Evolutionary conservation across 2,888 invertebrate species (phyloP), one percentile per base, ranked within the genome.

Genomic region (Eristalis intricaria): DNA sequence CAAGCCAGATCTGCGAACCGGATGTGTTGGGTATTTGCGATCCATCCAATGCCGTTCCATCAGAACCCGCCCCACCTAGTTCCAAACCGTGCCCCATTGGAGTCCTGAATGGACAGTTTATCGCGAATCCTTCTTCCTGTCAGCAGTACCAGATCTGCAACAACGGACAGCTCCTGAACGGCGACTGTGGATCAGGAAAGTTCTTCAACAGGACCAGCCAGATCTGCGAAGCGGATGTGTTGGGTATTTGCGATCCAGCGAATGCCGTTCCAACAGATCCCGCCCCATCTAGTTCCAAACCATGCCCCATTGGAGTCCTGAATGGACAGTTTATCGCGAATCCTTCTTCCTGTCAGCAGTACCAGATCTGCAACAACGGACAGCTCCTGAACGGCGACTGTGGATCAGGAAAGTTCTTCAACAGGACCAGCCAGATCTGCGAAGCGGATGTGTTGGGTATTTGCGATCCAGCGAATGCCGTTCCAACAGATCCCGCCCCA

Each of bases 91-190:
- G 84, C 61, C 40, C 66, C 1, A 35, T 68, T 63, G 84, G 88
- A 32, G n/a, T 77, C 1, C 7, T 76, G 43, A 81, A 89, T 19
- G 89, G 89, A 4, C 68, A 89, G 5, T 10, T 85, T 0, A 56
- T 61, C 3, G 76, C 78, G 1, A 68, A 84, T n/a, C 78, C 88
- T 11, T 64, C 65, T 0, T 40, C 84, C 0, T 88, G 89, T 19
- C 61, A 61, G 15, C 23, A 64, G 38, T 88, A 74, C 35, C 60
- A 50, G 11, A 15, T 89, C 15, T 89, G 89, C 76, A 13, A 7
- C 7, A 61, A 61, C 15, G 88, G 85, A 29, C 3, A 66, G 1
- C 60, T 88, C 13, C 23, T 80, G 2, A 56, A 43, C 22, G 63
- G 65, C 7, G 19, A 58, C 7, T 89, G 89, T 56, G 83, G 80